Evolutionary conservation across 2,888 invertebrate genomes (phyloP), one percentile per base, ranked within the genome.

Genomic region (Ophion costatus): DNA sequence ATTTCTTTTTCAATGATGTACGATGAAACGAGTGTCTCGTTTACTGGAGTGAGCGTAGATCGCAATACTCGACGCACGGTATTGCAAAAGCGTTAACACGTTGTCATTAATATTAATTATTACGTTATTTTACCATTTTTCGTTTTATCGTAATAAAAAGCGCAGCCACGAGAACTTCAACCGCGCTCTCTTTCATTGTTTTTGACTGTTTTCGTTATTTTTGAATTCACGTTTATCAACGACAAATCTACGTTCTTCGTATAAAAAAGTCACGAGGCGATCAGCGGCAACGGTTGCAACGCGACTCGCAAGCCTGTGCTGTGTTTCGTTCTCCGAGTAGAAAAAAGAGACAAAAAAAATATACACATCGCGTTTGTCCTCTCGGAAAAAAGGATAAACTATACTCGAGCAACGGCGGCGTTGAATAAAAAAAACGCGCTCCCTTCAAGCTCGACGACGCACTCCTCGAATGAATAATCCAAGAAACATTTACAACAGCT

Each of bases 241-340:
- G 74, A 74, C 71, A 74, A 70, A 57, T 74, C 29, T 20, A 69
- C 81, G 33, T 66, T 81, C 45, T 70, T 79, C 61, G 33, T 80
- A 66, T 82, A 85, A 85, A 85, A 85, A 85, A 79, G 75, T 82
- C 73, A 71, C 80, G 80, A 76, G 51, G 57, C 79, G 63, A 82
- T 79, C 82, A 71, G 74, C 75, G 76, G 79, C 79, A 67, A 85
- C 82, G 74, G 71, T 74, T 82, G 42, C 66, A 67, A 73, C 66
- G 69, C 66, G 69, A 80, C 79, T 83, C 83, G 75, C 66, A 56
- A 64, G 57, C 61, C 66, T 61, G 45, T n/a, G n/a, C 10, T 51
- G 14, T 17, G 42, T 56, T 11, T 66, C 61, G 38, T 38, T n/a
- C 22, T n/a, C 66, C 67, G 45, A 38, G 75, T 79, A 84, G 66